Conservation (phyloP, 2,797 vertebrate species). For the Heterohyrax brucei region DNA sequence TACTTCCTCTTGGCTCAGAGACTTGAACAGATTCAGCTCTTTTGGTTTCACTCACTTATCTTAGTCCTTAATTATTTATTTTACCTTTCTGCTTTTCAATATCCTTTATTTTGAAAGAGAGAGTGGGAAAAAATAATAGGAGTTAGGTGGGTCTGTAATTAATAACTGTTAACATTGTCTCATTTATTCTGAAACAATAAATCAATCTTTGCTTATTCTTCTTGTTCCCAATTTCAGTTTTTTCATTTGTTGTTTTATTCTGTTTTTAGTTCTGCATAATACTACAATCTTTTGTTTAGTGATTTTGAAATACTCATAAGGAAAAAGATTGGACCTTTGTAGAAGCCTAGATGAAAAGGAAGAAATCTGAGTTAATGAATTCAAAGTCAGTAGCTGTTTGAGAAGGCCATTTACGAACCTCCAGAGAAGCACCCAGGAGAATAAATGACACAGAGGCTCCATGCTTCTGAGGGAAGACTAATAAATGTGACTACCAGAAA, state of each 20-base stretch:
- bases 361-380: background rate
- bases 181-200: constrained; percentile 29
- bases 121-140: background rate
- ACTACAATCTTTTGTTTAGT: background rate
- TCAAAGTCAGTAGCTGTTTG: background rate
- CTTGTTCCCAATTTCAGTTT: constrained; percentile 31
- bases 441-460: constrained; percentile 22
- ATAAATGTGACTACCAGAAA: constrained; percentile 64
- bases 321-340: background rate
- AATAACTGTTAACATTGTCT: background rate
- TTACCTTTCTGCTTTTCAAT: background rate
- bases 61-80: constrained; percentile 35
- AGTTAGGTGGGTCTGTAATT: background rate
- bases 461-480: constrained; percentile 24
- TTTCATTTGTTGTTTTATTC: background rate
- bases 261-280: background rate
- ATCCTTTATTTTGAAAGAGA: constrained; percentile 8
- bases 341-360: background rate
- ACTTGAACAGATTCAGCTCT: background rate
- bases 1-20: constrained; percentile 6
- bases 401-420: constrained; percentile 8
- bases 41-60: constrained; percentile 39
- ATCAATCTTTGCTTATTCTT: background rate
- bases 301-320: constrained; percentile 26
- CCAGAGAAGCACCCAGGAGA: constrained; percentile 45